These are phyloP conservation scores for Coregonus ussuriensis DNA, from an alignment of 2,797 vertebrate genomes.

Conservation along the genomic window DNA sequence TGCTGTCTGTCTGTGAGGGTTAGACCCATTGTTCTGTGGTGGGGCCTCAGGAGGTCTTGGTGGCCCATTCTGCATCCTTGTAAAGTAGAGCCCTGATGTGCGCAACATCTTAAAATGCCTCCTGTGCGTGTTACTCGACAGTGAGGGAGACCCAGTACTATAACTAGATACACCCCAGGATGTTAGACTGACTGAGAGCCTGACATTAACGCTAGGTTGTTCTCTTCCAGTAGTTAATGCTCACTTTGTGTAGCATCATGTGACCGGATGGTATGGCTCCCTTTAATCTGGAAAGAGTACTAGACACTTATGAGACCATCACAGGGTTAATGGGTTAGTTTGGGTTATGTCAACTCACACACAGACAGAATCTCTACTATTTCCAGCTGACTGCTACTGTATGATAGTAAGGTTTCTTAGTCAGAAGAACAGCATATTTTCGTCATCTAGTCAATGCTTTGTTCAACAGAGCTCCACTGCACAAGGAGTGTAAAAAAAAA, in stretches of 20 bases:
- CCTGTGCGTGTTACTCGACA: not conserved
- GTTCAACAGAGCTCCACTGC: conserved; percentile 16
- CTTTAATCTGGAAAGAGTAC: conserved; percentile 45
- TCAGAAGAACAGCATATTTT: conserved; percentile 15
- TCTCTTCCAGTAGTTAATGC: conserved; percentile 54
- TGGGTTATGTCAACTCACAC: not conserved
- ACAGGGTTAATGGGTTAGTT: conserved; percentile 31
- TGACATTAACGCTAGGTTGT: conserved; percentile 52
- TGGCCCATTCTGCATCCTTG: conserved; percentile 38
- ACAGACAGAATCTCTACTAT: conserved; percentile 26
- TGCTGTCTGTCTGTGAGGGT: no score
- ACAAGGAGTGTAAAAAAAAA: conserved; percentile 15
- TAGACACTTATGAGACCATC: conserved; percentile 13
- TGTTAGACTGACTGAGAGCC: conserved; percentile 30
- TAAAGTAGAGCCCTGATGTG: conserved; percentile 61
- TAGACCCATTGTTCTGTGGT: not conserved
- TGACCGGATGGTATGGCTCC: conserved; percentile 27
- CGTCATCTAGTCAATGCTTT: not conserved
- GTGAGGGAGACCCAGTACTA: conserved; percentile 28
- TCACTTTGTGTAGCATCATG: conserved; percentile 20
- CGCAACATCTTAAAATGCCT: conserved; percentile 44
- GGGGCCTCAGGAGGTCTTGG: conserved; percentile 14
- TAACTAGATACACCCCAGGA: conserved; percentile 37
- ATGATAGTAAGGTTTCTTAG: conserved; percentile 21
- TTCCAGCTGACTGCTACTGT: conserved; percentile 30